A percentile compares a stretch with the other conserved stretches of the same genome.
phyloP scores from a whole-genome alignment of 2,113 vertebrate genomes.

The Sinocyclocheilus anophthalmus region DNA sequence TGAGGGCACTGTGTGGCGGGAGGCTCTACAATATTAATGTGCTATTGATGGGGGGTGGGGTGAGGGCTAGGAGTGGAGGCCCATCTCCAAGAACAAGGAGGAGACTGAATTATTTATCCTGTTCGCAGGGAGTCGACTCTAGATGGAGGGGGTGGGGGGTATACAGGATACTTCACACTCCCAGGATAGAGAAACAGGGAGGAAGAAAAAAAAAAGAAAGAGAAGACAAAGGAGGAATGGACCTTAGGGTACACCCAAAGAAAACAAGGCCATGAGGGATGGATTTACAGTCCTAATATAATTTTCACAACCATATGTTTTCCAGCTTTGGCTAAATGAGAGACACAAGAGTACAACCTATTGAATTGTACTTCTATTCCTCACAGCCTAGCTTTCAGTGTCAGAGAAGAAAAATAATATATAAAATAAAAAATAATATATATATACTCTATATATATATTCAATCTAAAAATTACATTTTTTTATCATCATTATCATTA shows the following conservation, averaged over 20 bases:
- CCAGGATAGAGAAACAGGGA: constrained; percentile 19
- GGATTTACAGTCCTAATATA: neutral
- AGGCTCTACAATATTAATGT: constrained; percentile 59
- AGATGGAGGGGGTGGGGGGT: neutral
- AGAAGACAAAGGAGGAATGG: neutral
- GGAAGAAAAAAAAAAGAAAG: neutral
- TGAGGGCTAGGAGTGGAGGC: constrained; percentile 24
- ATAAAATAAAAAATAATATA: neutral
- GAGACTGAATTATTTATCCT: constrained; percentile 53
- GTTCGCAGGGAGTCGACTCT: constrained; percentile 38
- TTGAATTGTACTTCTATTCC: neutral
- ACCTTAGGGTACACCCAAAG: neutral
- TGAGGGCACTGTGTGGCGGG: constrained; percentile 33
- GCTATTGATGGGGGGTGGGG: constrained; percentile 50
- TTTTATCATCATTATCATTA: neutral
- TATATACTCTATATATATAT: neutral
- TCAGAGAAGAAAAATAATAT: neutral
- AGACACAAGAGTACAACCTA: neutral
- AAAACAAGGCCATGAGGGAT: neutral
- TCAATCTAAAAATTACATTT: neutral
- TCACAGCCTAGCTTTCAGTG: too few relatives aligned
- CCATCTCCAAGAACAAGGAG: constrained; percentile 51
- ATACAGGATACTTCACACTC: constrained; percentile 1
- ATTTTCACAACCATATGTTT: neutral
- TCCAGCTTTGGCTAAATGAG: neutral